Evolutionary conservation across 2,113 vertebrate genomes (phyloP), one percentile per base, ranked within the genome.

Genomic region (Hystrix brachyura): DNA sequence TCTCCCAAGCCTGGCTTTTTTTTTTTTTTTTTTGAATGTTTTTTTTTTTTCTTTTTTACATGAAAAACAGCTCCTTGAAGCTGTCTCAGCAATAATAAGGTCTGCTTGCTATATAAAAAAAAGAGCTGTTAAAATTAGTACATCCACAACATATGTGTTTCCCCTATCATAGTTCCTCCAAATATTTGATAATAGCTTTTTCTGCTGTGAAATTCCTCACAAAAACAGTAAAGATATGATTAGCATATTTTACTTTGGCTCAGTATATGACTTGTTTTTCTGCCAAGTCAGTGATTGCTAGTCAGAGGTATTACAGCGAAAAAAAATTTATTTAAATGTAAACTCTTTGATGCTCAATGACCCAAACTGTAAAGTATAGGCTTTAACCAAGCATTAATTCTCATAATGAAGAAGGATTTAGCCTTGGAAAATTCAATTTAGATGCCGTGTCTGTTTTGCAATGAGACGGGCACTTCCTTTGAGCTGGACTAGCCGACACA

Each of bases 191-290:
- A 59, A 78, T 65, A 95, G 53, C 95, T 97, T 87, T 90, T 93
- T 81, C 38, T 46, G 7, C 93, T 48, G 3, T 25, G 93, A 97
- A 98, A 96, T 86, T 81, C 64, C 80, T 95, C 96, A 57, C 69
- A 55, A 96, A 98, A 98, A 97, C 7, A 69, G 59, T 91, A 83
- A 96, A 94, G 51, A 90, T 94, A 6, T 29, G 59, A 97, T 97
- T 96, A 97, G 0, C 5, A 3, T 91, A 80, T 92, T 96, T 97
- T 95, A 80, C 1, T 86, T 97, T 55, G 88, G 10, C 21, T 92
- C 55, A 38, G 8, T 51, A 88, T 71, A 1, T 1, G 62, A 95
- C 90, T 95, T 90, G 25, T 55, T 96, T 12, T 79, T 89, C 7
- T 95, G 0, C 19, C 34, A 84, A 91, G 65, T 90, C 86, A 87